Evolutionary conservation across 2,888 invertebrate species (phyloP), one percentile per base, ranked within the genome.

Genomic region (Amphimallon solstitiale): DNA sequence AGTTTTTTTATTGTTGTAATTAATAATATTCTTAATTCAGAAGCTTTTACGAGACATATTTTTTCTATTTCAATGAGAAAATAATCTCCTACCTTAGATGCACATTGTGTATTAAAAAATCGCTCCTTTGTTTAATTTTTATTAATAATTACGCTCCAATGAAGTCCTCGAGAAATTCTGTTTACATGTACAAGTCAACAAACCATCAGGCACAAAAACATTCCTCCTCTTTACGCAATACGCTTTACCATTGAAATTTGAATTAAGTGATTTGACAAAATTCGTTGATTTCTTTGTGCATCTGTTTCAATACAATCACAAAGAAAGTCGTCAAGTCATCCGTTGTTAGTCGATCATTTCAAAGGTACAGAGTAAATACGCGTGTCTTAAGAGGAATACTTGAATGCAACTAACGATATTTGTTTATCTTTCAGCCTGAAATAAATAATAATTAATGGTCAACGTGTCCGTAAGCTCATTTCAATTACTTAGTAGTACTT

Each of bases 191-290:
- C 29, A 29, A 29, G 9, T 29, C 29, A 29, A 29, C 29, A 5
- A 29, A 29, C 2, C 29, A 19, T 4, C 43, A 43, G 2, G 6
- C 6, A 43, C 12, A 9, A 15, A 52, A 37, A 38, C 38, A 52
- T 52, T 52, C 52, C 37, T 15, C 17, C 37, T 19, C 15, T 17
- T 52, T 38, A 19, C 17, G 37, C 37, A 38, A 52, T 21, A 37
- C 35, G 10, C 17, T 19, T 14, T 37, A 37, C 52, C 52, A 37
- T 52, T 38, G 19, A 52, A 52, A 37, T 52, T 52, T 52, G n/a
- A 35, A 52, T 37, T 37, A 52, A 52, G 37, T 52, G 52, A 52
- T 52, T 52, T 38, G 52, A 52, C 52, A 52, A 37, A 52, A 38
- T 38, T 19, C 37, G 35, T 52, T 52, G 52, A 52, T 37, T n/a